Conservation (phyloP, 2,113 vertebrate genomes). For the Corapipo altera region DNA sequence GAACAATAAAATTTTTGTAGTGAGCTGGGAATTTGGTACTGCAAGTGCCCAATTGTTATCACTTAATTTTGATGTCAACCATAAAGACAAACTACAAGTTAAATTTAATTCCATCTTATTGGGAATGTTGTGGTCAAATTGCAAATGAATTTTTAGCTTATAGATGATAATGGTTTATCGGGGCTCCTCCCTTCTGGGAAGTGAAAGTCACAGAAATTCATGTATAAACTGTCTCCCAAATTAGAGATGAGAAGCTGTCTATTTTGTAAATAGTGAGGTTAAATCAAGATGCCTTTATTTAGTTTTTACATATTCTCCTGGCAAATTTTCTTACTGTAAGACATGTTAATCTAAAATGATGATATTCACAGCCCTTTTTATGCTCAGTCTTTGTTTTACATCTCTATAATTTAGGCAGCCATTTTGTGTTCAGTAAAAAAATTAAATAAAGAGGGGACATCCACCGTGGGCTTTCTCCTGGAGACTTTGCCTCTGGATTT, state of each 20-base stretch:
- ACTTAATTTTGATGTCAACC: neutral
- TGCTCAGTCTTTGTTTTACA: neutral
- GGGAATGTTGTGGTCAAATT: neutral
- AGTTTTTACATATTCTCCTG: neutral
- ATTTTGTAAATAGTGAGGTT: neutral
- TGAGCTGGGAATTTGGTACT: neutral
- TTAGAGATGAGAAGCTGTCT: neutral
- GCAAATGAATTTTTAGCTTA: neutral
- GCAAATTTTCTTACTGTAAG: neutral
- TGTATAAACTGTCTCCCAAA: neutral
- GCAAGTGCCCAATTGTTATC: neutral
- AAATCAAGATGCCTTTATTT: neutral
- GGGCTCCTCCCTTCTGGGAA: neutral
- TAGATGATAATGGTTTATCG: neutral
- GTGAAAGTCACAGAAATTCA: neutral
- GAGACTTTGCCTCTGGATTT: neutral
- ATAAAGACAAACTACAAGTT: neutral
- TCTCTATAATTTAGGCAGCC: constrained; percentile 19
- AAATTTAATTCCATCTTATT: neutral
- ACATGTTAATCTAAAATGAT: rapidly evolving
- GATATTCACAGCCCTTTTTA: neutral
- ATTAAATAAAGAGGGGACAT: neutral
- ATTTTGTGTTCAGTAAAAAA: constrained; percentile 6
- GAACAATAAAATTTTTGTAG: neutral
- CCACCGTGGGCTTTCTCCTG: neutral